These are phyloP conservation scores for Scartelaos histophorus DNA, from an alignment of 2,113 vertebrate genomes.

Conservation along the genomic window DNA sequence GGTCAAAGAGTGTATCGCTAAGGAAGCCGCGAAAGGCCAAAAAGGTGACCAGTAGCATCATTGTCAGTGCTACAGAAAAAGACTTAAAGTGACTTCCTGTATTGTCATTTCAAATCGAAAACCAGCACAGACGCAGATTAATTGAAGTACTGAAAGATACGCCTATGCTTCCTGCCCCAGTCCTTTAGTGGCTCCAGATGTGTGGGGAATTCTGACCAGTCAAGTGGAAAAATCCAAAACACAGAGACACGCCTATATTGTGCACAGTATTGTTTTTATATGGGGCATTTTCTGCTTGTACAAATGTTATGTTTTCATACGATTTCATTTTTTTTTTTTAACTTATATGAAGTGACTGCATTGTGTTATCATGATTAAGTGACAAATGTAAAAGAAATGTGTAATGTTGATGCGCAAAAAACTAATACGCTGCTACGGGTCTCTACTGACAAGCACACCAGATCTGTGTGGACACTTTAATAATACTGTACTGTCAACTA, in stretches of 20 bases:
- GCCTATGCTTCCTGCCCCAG: slow-evolving; percentile 18
- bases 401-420: slow-evolving; percentile 54
- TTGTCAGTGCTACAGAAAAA: slow-evolving; percentile 32
- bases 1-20: slow-evolving; percentile 82
- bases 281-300: slow-evolving; percentile 60
- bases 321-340: slow-evolving; percentile 71
- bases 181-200: slow-evolving; percentile 42
- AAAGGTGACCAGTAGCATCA: slow-evolving; percentile 69
- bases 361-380: slow-evolving; percentile 59
- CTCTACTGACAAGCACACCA: slow-evolving; percentile 67
- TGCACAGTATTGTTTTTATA: slow-evolving; percentile 60
- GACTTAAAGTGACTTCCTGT: slow-evolving; percentile 41
- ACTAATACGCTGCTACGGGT: slow-evolving; percentile 76
- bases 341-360: slow-evolving; percentile 78
- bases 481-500: slow-evolving; percentile 64
- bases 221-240: slow-evolving; percentile 36
- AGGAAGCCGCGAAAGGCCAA: slow-evolving; percentile 67
- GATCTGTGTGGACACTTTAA: slow-evolving; percentile 52
- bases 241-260: slow-evolving; percentile 44
- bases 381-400: slow-evolving; percentile 50
- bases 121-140: slow-evolving; percentile 44
- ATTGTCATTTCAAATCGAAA: slow-evolving; percentile 19
- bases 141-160: slow-evolving; percentile 35
- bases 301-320: slow-evolving; percentile 50
- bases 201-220: slow-evolving; percentile 38